Base-by-base conservation (phyloP, 2,888 invertebrate genomes). In the Apotomis capreana region DNA sequence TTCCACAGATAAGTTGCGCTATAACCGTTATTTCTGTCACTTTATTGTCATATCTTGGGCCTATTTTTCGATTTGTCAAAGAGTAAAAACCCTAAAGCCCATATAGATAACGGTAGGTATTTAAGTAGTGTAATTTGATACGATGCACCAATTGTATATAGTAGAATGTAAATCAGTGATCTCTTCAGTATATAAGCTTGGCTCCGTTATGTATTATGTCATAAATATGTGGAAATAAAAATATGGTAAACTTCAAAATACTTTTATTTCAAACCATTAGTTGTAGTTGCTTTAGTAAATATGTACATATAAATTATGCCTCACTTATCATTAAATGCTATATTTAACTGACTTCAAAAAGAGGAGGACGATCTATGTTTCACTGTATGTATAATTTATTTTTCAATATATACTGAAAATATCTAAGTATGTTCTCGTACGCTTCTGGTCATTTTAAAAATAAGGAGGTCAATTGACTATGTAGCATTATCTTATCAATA, bases 201-300 rank as follows among this genome's bases (percentile, higher is more conserved):
- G 78, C 78, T 78, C 71, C 60, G 67, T 68, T 69, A 74, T 76
- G 77, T 76, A 77, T 76, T 65, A 76, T 77, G 74, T 77, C 76
- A 69, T 74, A 60, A 75, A 76, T 78, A 83, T 83, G 81, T 84
- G 83, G 74, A 80, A 83, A 79, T 81, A 83, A 83, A 49, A 81
- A 70, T 69, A 73, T 74, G 58, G 15, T 76, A 80, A 80, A 78
- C 69, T 6, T 15, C 49, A 9, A 52, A 36, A 40, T 49, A 12
- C 37, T 58, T 73, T 74, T 68, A 37, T 52, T 63, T 12, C 5
- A 49, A 49, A 49, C 10, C 9, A 3, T 49, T 49, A 10, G 49
- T 6, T 49, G 5, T 4, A 40, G 26, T 2, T 26, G 26, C 26
- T 26, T 26, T 26, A 26, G 26, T 26, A 26, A 26, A 26, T 26